phyloP scores from a whole-genome alignment of 2,888 invertebrate species.

The Octodonta nipae region DNA sequence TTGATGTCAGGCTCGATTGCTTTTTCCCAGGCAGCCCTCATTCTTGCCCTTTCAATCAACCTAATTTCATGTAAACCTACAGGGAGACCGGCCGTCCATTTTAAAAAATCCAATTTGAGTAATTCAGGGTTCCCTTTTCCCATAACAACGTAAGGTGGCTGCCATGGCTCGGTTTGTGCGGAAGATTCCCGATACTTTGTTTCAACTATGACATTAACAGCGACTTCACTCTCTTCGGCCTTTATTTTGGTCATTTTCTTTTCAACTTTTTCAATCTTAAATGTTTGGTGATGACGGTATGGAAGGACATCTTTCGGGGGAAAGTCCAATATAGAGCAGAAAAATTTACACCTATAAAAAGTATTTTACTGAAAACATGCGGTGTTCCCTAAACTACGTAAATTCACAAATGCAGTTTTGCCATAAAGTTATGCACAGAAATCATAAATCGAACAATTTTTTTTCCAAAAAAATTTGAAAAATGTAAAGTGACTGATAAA shows the following conservation, averaged over 20 bases:
- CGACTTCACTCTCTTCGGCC: constrained; percentile 12
- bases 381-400: no score
- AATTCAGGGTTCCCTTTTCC: constrained; percentile 47
- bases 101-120: constrained; percentile 44
- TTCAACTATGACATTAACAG: constrained; percentile 37
- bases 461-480: no score
- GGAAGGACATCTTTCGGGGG: constrained; percentile 18
- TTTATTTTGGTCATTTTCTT: constrained; percentile 6
- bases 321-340: constrained; percentile 18
- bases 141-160: constrained; percentile 45
- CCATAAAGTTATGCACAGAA: no score
- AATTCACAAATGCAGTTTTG: no score
- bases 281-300: constrained; percentile 16
- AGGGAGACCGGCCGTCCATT: constrained; percentile 43
- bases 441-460: no score
- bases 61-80: constrained; percentile 48
- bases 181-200: constrained; percentile 62
- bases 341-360: constrained; percentile 14
- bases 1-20: constrained; percentile 42
- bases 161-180: constrained; percentile 66
- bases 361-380: no score
- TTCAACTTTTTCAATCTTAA: constrained; percentile 17
- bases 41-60: constrained; percentile 55
- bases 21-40: constrained; percentile 50
- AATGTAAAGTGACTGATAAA: no score